Evolutionary conservation across 2,888 invertebrate species (phyloP).

Genomic region (Monochamus alternatus): DNA sequence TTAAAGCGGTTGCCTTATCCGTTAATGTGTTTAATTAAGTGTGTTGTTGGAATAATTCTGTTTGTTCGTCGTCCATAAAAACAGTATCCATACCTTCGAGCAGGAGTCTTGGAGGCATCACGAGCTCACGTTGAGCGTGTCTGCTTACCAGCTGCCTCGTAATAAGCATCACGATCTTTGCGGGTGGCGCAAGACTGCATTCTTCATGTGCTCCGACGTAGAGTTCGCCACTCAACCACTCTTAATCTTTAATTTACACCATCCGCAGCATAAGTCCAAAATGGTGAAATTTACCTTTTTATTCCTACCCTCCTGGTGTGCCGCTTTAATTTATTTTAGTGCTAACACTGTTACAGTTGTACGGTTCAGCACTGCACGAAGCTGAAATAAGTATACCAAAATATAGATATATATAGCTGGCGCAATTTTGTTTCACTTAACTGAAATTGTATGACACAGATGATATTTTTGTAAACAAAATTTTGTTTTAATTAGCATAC

Average conservation of each 20-base stretch:
- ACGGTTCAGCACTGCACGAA: neutral
- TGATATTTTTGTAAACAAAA: no score
- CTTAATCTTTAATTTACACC: constrained; percentile 34
- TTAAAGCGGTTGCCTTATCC: constrained; percentile 4
- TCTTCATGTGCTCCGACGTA: constrained; percentile 43
- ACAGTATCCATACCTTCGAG: constrained; percentile 13
- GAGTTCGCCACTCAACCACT: constrained; percentile 25
- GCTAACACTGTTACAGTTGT: neutral
- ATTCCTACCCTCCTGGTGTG: neutral
- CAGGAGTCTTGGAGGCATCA: constrained; percentile 52
- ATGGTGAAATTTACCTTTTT: constrained; percentile 25
- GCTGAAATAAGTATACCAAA: neutral
- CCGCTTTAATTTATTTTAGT: neutral
- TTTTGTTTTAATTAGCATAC: no score
- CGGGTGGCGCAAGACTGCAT: constrained; percentile 62
- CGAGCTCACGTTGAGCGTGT: constrained; percentile 63
- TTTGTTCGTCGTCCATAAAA: constrained; percentile 12
- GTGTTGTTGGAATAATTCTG: constrained; percentile 41
- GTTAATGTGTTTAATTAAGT: constrained; percentile 49
- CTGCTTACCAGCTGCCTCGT: constrained; percentile 61
- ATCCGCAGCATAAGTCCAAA: constrained; percentile 19
- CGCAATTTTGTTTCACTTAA: no score
- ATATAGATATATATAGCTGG: no score
- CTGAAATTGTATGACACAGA: no score
- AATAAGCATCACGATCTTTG: constrained; percentile 65